A percentile compares a stretch with the other conserved stretches of the same genome.
Evolutionary conservation across 2,797 vertebrate species (phyloP).

Genomic region (Pitangus sulphuratus): DNA sequence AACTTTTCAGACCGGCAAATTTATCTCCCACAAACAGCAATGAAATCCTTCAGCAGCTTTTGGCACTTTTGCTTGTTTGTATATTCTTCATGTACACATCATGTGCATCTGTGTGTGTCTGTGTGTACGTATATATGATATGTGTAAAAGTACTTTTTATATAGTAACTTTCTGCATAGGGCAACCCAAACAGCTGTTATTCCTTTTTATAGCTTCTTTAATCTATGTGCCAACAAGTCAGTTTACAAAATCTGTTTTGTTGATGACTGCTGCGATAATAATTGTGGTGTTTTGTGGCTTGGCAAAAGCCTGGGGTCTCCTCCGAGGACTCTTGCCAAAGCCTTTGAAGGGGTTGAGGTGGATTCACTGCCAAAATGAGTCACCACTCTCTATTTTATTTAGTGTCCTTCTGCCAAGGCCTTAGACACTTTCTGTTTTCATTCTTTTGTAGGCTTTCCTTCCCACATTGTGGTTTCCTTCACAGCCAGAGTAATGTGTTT

Average conservation of each 20-base stretch:
- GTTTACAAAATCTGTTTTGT: conserved; percentile 88
- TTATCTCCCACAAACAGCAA: conserved; percentile 11
- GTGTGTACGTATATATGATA: conserved; percentile 63
- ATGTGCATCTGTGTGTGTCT: conserved; percentile 56
- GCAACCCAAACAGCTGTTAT: conserved; percentile 85
- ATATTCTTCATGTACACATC: conserved; percentile 49
- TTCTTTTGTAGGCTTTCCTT: conserved; percentile 85
- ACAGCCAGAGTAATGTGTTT: conserved; percentile 80
- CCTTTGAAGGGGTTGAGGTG: conserved; percentile 85
- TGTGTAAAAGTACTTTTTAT: conserved; percentile 76
- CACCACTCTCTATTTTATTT: conserved; percentile 85
- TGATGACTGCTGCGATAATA: conserved; percentile 86
- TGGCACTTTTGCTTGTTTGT: conserved; percentile 56
- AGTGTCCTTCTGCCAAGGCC: conserved; percentile 87
- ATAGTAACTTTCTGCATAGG: conserved; percentile 78
- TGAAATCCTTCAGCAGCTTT: conserved; percentile 45
- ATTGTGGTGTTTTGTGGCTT: conserved; percentile 87
- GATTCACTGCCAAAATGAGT: conserved; percentile 88
- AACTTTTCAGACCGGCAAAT: conserved; percentile 41
- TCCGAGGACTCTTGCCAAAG: conserved; percentile 86
- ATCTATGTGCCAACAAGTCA: conserved; percentile 86
- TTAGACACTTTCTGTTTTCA: conserved; percentile 89
- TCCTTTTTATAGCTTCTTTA: conserved; percentile 86
- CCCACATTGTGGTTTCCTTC: conserved; percentile 85
- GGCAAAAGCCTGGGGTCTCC: conserved; percentile 86